Percentiles rank a stretch among this genome's conserved stretches.
These are phyloP conservation scores for Cephalopholis sonnerati DNA, from an alignment of 2,113 vertebrate species.

Conservation along the genomic window DNA sequence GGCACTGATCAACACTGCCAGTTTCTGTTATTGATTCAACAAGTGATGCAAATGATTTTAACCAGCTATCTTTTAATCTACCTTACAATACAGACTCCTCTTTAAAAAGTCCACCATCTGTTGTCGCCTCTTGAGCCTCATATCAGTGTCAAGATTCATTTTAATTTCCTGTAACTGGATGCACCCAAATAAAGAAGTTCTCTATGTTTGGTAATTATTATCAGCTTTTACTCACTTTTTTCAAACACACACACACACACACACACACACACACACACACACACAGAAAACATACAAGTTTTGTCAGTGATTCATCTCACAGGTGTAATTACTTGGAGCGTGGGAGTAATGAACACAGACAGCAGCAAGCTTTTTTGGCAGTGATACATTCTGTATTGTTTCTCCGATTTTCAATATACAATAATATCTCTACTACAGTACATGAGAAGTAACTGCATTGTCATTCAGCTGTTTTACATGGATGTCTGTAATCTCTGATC, in stretches of 20 bases:
- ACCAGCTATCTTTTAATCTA: not conserved
- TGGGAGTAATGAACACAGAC: conserved; percentile 22
- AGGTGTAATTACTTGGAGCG: conserved; percentile 8
- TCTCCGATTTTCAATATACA: conserved; percentile 52
- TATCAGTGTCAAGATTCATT: not conserved
- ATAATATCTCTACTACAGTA: conserved; percentile 43
- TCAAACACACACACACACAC: not conserved
- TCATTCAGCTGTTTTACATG: conserved; percentile 32
- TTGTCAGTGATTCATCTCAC: not conserved
- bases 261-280: not conserved
- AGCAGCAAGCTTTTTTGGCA: conserved; percentile 11
- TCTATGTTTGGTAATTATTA: not conserved
- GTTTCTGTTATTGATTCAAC: not conserved
- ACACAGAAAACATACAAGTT: not conserved
- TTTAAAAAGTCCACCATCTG: not conserved
- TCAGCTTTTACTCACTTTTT: not conserved
- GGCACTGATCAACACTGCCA: no score
- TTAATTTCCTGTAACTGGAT: not conserved
- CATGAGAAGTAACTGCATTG: conserved; percentile 41
- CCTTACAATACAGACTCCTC: not conserved
- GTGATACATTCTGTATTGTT: conserved; percentile 59
- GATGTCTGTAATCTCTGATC: conserved; percentile 10
- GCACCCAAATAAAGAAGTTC: not conserved
- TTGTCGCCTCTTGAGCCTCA: not conserved
- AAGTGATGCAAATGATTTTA: not conserved